Evolutionary conservation across 2,797 vertebrate genomes (phyloP).

Genomic region (Tympanoctomys barrerae): DNA sequence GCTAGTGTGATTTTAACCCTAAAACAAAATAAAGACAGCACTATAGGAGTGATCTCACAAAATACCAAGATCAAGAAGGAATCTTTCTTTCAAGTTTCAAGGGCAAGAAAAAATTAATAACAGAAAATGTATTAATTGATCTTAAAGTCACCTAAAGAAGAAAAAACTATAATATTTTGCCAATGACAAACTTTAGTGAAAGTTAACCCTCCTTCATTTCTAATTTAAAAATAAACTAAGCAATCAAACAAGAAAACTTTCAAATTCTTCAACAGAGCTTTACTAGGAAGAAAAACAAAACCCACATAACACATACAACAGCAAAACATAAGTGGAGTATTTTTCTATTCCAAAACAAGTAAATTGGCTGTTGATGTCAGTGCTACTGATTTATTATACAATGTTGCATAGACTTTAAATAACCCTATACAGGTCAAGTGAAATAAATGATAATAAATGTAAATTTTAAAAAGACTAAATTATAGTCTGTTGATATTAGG

Average conservation of each 20-base stretch:
- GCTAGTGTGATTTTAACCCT: not conserved
- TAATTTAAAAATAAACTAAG: conserved; percentile 45
- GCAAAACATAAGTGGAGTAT: not conserved
- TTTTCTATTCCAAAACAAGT: conserved; percentile 15
- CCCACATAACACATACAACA: not conserved
- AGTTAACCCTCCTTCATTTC: not conserved
- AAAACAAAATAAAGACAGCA: not conserved
- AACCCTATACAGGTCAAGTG: not conserved
- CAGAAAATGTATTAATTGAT: not conserved
- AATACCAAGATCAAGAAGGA: not conserved
- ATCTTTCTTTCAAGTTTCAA: not conserved
- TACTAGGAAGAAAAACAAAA: not conserved
- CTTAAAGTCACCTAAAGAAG: not conserved
- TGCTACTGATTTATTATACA: not conserved
- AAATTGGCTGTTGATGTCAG: not conserved
- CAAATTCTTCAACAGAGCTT: not conserved
- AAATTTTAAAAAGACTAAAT: conserved; percentile 31
- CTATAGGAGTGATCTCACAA: not conserved
- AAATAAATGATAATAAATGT: conserved; percentile 7
- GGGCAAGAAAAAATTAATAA: conserved; percentile 20
- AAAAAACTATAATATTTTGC: not conserved
- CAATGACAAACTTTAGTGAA: not conserved
- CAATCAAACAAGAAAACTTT: not conserved
- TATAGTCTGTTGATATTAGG: not conserved
- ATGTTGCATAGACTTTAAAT: not conserved